Conservation (phyloP, 2,113 vertebrate genomes). For the Syngnathus floridae region DNA sequence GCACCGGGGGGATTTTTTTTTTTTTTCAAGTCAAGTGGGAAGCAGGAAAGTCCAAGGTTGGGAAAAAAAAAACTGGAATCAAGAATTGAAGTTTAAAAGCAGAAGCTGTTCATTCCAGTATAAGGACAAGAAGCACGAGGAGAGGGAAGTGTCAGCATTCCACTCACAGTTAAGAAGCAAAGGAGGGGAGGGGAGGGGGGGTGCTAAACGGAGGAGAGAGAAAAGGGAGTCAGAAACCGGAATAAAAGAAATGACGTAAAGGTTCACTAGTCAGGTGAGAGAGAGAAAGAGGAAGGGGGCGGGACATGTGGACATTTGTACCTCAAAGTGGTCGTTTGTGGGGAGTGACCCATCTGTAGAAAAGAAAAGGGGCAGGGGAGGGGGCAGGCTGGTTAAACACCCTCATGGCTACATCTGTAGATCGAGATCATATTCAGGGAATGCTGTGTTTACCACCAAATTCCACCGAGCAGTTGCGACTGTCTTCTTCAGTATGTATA, state of each 20-base stretch:
- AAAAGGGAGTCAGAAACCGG: conserved; percentile 55
- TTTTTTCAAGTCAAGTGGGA: conserved; percentile 34
- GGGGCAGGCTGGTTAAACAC: conserved; percentile 68
- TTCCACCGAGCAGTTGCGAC: not conserved
- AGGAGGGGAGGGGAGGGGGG: conserved; percentile 53
- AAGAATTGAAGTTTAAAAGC: conserved; percentile 55
- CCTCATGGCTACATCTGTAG: conserved; percentile 44
- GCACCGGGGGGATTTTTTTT: conserved; percentile 48
- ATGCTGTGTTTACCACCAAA: not conserved
- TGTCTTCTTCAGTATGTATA: not conserved
- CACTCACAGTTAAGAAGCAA: conserved; percentile 65
- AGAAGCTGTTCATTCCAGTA: conserved; percentile 63
- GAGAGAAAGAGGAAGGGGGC: conserved; percentile 49
- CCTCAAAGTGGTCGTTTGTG: conserved; percentile 71
- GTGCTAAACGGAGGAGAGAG: conserved; percentile 41
- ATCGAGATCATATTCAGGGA: not conserved
- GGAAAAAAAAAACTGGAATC: conserved; percentile 38
- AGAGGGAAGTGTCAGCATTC: conserved; percentile 58
- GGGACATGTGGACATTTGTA: conserved; percentile 72
- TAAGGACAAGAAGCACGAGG: conserved; percentile 56
- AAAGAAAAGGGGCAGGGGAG: conserved; percentile 73
- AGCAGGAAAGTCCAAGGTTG: conserved; percentile 44
- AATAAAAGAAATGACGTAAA: conserved; percentile 60
- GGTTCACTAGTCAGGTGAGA: conserved; percentile 65
- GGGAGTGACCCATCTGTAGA: conserved; percentile 75